phyloP scores from a whole-genome alignment of 2,888 invertebrate species.

The Melitaea athalia region DNA sequence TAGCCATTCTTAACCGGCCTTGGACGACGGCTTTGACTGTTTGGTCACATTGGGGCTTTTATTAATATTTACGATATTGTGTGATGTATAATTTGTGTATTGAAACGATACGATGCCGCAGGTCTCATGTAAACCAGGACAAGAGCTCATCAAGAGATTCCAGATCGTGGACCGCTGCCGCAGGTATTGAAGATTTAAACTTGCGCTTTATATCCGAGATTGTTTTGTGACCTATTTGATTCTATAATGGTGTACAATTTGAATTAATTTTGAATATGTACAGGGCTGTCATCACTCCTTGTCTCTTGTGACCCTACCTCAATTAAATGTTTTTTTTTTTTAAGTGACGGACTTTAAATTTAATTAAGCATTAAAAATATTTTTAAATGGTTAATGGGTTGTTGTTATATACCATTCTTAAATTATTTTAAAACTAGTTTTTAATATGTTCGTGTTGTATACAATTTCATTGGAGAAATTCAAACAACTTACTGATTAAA shows the following conservation, averaged over 20 bases:
- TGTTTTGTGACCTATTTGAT: slow-evolving; percentile 33
- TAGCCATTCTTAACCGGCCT: slow-evolving; percentile 1
- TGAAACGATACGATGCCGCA: slow-evolving; percentile 58
- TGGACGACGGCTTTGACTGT: not conserved
- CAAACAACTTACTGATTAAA: too few relatives aligned
- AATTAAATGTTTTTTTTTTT: too few relatives aligned
- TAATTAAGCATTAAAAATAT: too few relatives aligned
- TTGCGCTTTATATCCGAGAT: slow-evolving; percentile 43
- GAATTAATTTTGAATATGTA: not conserved
- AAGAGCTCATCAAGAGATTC: slow-evolving; percentile 68
- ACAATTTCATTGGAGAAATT: too few relatives aligned
- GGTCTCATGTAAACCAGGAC: slow-evolving; percentile 77
- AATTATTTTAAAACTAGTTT: too few relatives aligned
- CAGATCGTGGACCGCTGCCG: slow-evolving; percentile 66
- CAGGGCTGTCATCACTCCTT: not conserved
- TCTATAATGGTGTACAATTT: not conserved
- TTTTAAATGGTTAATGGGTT: too few relatives aligned
- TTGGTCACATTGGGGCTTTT: not conserved
- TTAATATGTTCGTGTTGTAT: too few relatives aligned
- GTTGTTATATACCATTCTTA: too few relatives aligned
- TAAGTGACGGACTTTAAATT: too few relatives aligned
- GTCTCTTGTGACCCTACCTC: too few relatives aligned
- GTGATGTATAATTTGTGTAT: slow-evolving; percentile 46
- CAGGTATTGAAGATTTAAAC: slow-evolving; percentile 64
- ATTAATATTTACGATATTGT: slow-evolving; percentile 2